Percentiles rank a stretch among this genome's conserved stretches.
phyloP scores from a whole-genome alignment of 1,140 invertebrate species.

The Nasonia vitripennis region DNA sequence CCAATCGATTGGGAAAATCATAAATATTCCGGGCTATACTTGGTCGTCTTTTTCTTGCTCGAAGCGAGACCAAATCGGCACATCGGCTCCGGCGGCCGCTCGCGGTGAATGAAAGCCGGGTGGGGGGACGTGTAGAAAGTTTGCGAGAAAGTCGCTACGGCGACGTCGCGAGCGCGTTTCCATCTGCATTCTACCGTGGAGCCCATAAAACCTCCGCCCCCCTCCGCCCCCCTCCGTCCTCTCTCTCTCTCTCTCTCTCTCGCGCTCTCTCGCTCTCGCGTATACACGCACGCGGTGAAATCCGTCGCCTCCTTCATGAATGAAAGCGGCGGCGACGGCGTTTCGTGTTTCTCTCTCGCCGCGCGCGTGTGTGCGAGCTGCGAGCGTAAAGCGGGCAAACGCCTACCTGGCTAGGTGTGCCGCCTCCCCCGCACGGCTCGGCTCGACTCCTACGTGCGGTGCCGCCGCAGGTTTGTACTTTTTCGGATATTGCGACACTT shows the following conservation, averaged over 20 bases:
- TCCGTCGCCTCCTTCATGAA: slow-evolving; percentile 66
- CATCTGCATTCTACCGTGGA: slow-evolving; percentile 54
- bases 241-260: slow-evolving; percentile 8
- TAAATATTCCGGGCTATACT: too few species aligned
- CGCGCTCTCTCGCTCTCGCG: slow-evolving; percentile 4
- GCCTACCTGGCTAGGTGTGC: slow-evolving; percentile 21
- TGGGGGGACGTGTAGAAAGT: slow-evolving; percentile 67
- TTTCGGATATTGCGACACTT: neutral
- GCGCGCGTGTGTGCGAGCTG: neutral
- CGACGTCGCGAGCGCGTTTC: slow-evolving; percentile 52
- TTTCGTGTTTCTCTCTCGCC: neutral
- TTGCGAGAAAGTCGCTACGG: slow-evolving; percentile 67
- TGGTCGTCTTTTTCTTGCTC: too few species aligned
- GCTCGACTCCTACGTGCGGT: slow-evolving; percentile 30
- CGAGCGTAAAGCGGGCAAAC: neutral
- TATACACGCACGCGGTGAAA: slow-evolving; percentile 47
- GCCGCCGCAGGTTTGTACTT: neutral
- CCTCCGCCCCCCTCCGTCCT: neutral
- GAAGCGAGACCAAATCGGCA: too few species aligned
- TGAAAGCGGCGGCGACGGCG: slow-evolving; percentile 64
- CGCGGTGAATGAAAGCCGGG: slow-evolving; percentile 64
- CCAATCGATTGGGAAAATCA: slow-evolving; percentile 6
- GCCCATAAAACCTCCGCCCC: slow-evolving; percentile 28
- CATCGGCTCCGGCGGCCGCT: too few species aligned
- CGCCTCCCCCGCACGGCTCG: neutral